Evolutionary conservation across 2,113 vertebrate species (phyloP), one percentile per base, ranked within the genome.

Genomic region (Saccopteryx bilineata): DNA sequence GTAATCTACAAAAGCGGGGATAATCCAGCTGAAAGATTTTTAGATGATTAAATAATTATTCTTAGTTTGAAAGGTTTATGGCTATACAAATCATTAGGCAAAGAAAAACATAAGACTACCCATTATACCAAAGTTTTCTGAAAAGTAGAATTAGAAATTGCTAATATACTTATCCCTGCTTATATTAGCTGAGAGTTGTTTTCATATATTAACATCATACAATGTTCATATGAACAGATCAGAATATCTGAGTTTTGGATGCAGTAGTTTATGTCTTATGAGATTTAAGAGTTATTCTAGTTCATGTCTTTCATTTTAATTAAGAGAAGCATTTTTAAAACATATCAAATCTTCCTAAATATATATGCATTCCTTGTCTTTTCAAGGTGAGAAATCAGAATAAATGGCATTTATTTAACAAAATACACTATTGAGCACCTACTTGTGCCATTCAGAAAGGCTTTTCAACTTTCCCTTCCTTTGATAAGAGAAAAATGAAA

Each of bases 61-160:
- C 48, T 94, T 60, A 94, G 46, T 74, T 9, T 80, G 56, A 93
- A 84, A 87, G 48, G 6, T 50, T 92, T 82, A 74, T 61, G 69
- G 54, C 24, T 89, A 91, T 1, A 80, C 2, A 96, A 50, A 91
- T 91, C 21, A 95, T 75, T 65, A 87, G 10, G n/a, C 15, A 83
- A 95, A 87, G 13, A 90, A 82, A 18, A 95, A 82, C 39, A 12
- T 17, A 87, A 72, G 50, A 52, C 48, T n/a, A n/a, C 31, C 14
- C 11, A 19, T 83, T 69, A 87, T 10, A 82, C 5, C 21, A 92
- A 65, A 93, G 85, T 79, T 68, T 74, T 48, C 92, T 72, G 13
- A 89, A 94, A 95, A 93, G 52, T 54, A 3, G 46, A 94, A 86
- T 76, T 52, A 86, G 28, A 97, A 89, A 93, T 61, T 89, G 28